These are phyloP conservation scores for Zaprionus lineosus DNA, from an alignment of 2,888 invertebrate species.

Conservation along the genomic window DNA sequence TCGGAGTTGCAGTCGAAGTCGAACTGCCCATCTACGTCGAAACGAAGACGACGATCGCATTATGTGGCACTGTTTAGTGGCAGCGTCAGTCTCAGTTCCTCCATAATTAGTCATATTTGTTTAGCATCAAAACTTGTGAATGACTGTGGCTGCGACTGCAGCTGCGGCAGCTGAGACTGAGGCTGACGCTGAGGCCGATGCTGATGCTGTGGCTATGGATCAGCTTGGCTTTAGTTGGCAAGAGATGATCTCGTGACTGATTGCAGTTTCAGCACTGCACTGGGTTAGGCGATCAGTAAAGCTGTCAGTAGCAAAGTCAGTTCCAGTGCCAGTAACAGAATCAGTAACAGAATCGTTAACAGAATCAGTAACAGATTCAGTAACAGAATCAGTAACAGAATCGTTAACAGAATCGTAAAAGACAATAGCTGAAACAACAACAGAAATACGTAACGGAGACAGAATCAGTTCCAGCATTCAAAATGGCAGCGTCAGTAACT, in stretches of 20 bases:
- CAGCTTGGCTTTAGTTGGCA: slow-evolving; percentile 19
- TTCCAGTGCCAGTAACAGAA: no score
- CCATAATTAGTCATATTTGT: slow-evolving; percentile 78
- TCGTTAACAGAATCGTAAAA: no score
- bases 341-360: no score
- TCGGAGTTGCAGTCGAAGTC: slow-evolving; percentile 22
- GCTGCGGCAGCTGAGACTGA: not conserved
- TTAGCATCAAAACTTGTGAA: slow-evolving; percentile 77
- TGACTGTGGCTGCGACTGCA: slow-evolving; percentile 54
- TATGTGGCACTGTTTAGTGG: slow-evolving; percentile 75
- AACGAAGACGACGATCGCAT: slow-evolving; percentile 75
- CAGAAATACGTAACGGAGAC: no score
- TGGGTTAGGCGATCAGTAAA: no score
- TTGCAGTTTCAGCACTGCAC: not conserved
- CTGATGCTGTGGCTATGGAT: slow-evolving; percentile 26
- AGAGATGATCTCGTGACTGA: slow-evolving; percentile 28
- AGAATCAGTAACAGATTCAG: no score
- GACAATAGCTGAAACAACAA: no score
- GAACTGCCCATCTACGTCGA: slow-evolving; percentile 68
- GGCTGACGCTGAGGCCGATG: slow-evolving; percentile 9
- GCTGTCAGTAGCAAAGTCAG: no score
- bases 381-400: no score
- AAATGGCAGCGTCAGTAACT: no score
- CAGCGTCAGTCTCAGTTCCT: slow-evolving; percentile 64
- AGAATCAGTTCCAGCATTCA: no score